phyloP scores from a whole-genome alignment of 2,888 invertebrate genomes.

The Drosophila leonis region DNA sequence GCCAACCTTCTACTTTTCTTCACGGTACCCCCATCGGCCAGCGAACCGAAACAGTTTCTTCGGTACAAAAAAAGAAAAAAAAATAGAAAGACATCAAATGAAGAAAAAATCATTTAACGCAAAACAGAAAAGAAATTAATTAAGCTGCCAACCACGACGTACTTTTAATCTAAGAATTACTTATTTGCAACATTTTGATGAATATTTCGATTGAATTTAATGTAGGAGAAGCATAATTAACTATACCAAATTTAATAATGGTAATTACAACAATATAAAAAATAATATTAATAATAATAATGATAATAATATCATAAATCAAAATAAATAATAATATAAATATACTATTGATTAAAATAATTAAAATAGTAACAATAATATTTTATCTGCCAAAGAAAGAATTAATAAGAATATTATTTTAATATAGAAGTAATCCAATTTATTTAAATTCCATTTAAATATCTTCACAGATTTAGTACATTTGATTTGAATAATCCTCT shows the following conservation, averaged over 20 bases:
- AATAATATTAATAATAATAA: too few species aligned
- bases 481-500: neutral
- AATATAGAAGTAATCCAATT: too few species aligned
- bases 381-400: too few species aligned
- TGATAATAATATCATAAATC: too few species aligned
- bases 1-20: slow-evolving; percentile 27
- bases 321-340: too few species aligned
- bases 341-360: too few species aligned
- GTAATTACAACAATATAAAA: too few species aligned
- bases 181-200: slow-evolving; percentile 3
- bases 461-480: neutral
- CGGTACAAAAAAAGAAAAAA: slow-evolving; percentile 13
- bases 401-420: too few species aligned
- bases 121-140: slow-evolving; percentile 58
- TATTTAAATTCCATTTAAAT: neutral
- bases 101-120: slow-evolving; percentile 26
- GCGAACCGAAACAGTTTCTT: neutral
- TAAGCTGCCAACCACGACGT: slow-evolving; percentile 43
- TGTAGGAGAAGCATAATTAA: neutral
- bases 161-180: slow-evolving; percentile 26
- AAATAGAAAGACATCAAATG: slow-evolving; percentile 14
- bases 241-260: too few species aligned
- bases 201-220: too few species aligned
- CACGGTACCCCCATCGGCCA: neutral
- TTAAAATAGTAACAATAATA: too few species aligned